Evolutionary conservation across 2,797 vertebrate species (phyloP).

Genomic region (Australoheros facetus): DNA sequence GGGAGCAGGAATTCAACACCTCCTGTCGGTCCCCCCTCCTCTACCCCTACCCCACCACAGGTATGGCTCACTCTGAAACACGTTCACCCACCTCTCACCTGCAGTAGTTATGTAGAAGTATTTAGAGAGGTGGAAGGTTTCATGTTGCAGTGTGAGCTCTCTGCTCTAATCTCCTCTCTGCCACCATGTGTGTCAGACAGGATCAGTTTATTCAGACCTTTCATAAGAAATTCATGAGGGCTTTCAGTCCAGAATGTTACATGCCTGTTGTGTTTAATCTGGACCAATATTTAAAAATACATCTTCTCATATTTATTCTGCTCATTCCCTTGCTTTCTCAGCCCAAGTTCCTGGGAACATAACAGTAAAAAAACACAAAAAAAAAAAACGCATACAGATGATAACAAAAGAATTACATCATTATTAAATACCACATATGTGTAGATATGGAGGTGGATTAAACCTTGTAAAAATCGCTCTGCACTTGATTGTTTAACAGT

Average conservation of each 20-base stretch:
- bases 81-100: neutral
- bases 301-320: neutral
- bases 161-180: slow-evolving; percentile 24
- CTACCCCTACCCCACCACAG: slow-evolving; percentile 93
- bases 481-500: neutral
- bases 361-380: neutral
- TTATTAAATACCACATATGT: neutral
- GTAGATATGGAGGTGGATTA: neutral
- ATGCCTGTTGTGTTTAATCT: neutral
- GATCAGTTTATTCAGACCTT: slow-evolving; percentile 15
- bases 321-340: neutral
- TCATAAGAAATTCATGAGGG: slow-evolving; percentile 25
- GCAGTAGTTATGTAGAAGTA: neutral
- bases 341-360: neutral
- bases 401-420: neutral
- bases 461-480: neutral
- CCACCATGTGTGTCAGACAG: neutral
- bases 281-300: neutral
- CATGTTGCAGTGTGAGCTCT: slow-evolving; percentile 33
- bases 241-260: slow-evolving; percentile 14
- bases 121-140: slow-evolving; percentile 9
- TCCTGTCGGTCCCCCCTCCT: slow-evolving; percentile 85
- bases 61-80: slow-evolving; percentile 67
- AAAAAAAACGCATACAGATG: neutral
- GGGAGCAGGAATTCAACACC: slow-evolving; percentile 84